Conservation (phyloP, 2,888 invertebrate species). For the Fragum fragum region DNA sequence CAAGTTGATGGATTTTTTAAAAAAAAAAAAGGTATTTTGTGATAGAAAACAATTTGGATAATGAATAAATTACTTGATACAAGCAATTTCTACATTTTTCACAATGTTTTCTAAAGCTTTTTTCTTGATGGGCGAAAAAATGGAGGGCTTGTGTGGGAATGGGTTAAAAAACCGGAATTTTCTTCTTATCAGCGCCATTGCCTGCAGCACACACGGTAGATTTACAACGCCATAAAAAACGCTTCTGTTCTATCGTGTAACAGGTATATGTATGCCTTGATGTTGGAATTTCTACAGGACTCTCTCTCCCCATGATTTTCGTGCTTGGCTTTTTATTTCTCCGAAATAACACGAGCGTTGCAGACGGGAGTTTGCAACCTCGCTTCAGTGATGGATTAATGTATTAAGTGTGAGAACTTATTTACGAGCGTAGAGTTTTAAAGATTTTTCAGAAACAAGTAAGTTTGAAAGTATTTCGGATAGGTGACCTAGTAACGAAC, state of each 20-base stretch:
- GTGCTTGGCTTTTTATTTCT: background rate
- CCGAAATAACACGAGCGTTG: background rate
- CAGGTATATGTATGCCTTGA: conserved; percentile 3
- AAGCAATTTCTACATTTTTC: too few relatives aligned
- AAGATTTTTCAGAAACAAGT: background rate
- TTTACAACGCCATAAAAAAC: conserved; percentile 1
- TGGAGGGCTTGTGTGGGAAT: too few relatives aligned
- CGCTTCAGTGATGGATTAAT: background rate
- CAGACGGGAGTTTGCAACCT: background rate
- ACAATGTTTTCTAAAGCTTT: too few relatives aligned
- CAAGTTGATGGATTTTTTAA: too few relatives aligned
- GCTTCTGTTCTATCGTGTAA: conserved; percentile 13
- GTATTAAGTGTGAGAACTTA: background rate
- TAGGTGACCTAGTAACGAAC: too few relatives aligned
- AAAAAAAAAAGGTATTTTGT: too few relatives aligned
- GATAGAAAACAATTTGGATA: too few relatives aligned
- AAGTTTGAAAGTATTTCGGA: background rate
- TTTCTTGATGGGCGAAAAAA: too few relatives aligned
- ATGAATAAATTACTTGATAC: too few relatives aligned
- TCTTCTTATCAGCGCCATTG: too few relatives aligned
- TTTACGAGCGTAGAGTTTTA: background rate
- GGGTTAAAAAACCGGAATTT: too few relatives aligned
- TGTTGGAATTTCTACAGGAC: conserved; percentile 6
- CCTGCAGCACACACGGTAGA: background rate
- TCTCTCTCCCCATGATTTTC: background rate